These are phyloP conservation scores for Saturnia pavonia DNA, from an alignment of 2,888 invertebrate genomes.

Conservation along the genomic window DNA sequence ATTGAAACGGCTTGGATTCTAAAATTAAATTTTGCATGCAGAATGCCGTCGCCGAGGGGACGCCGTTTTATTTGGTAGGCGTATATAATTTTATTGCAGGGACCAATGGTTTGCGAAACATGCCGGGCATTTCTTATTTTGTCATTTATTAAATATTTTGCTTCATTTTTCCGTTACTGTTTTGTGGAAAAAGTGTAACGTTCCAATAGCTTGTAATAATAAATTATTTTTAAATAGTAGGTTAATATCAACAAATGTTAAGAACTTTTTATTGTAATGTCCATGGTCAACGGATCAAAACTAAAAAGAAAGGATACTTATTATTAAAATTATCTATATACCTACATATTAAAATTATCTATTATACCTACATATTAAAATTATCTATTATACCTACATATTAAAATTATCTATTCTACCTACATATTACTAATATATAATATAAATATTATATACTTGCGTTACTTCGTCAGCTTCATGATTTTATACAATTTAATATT, in stretches of 20 bases:
- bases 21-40: slow-evolving; percentile 81
- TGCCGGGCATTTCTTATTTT: slow-evolving; percentile 61
- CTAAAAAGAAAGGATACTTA: too few relatives aligned
- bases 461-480: too few relatives aligned
- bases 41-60: slow-evolving; percentile 65
- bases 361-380: too few relatives aligned
- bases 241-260: too few relatives aligned
- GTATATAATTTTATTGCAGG: slow-evolving; percentile 81
- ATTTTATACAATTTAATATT: background rate
- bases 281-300: too few relatives aligned
- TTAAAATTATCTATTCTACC: background rate
- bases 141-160: slow-evolving; percentile 44
- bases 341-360: too few relatives aligned
- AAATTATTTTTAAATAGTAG: too few relatives aligned
- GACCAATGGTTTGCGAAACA: slow-evolving; percentile 78
- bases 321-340: too few relatives aligned
- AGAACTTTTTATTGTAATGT: too few relatives aligned
- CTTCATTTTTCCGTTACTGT: background rate
- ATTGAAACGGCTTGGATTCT: slow-evolving; percentile 76
- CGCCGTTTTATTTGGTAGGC: slow-evolving; percentile 78
- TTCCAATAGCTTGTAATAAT: background rate
- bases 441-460: too few relatives aligned
- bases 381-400: too few relatives aligned
- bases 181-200: background rate
- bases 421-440: too few relatives aligned